Evolutionary conservation across 2,113 vertebrate species (phyloP), one percentile per base, ranked within the genome.

Genomic region (Pterocles burchelli): DNA sequence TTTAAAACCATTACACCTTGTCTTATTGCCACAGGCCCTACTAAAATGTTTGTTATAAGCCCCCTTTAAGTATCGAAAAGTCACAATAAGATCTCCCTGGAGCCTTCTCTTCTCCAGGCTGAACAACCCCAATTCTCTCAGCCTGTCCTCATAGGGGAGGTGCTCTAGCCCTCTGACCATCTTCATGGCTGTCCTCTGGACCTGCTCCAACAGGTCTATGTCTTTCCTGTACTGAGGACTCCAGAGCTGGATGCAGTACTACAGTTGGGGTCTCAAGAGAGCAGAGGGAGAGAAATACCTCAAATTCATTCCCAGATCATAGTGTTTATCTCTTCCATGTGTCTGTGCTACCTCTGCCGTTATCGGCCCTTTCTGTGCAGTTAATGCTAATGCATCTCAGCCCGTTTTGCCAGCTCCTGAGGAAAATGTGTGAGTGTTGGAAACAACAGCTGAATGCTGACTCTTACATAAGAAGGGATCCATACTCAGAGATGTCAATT

Each of bases 251-350:
- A 26, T 0, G 1, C n/a, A 48, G 14, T 19, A 9, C 7, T 63
- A 7, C 7, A 17, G 28, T 4, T 54, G 43, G 45, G 9, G 18
- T 65, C 45, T 57, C 31, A 43, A 41, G 41, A 41, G 24, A 55
- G 18, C 6, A 19, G 49, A 59, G 19, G 5, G 9, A 11, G 19
- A 74, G 46, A 87, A 76, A 49, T 6, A 18, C 43, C 29, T 92
- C 26, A 72, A 38, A 72, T 76, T 76, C 19, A 21, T 49, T 87
- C 43, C 43, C 14, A 77, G 43, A 70, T 11, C n/a, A 29, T 49
- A 67, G 22, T 1, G 0, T 76, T 49, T 48, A 8, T 65, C 59
- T 78, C 10, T 80, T 45, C 10, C 36, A 0, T 25, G 16, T 76
- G 45, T 31, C 19, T 84, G 17, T 81, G 20, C 5, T 85, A 11